Conservation (phyloP, 1,140 invertebrate species). For the Vollenhovia emeryi region DNA sequence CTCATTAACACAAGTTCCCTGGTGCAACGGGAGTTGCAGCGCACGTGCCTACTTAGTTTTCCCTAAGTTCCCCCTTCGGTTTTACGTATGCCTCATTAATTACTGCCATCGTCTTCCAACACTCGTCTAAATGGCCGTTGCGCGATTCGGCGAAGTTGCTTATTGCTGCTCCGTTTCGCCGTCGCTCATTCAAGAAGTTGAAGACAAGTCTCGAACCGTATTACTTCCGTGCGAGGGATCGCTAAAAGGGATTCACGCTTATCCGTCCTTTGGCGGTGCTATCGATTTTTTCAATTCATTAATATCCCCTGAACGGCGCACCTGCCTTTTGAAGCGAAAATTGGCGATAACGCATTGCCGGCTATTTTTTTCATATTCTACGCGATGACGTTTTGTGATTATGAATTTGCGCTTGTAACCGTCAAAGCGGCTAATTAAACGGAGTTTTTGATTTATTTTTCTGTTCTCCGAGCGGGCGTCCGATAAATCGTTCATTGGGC, state of each 20-base stretch:
- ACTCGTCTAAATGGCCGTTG: slow-evolving; percentile 28
- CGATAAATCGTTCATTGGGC: slow-evolving; percentile 47
- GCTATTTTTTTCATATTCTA: slow-evolving; percentile 26
- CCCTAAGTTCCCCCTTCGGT: slow-evolving; percentile 29
- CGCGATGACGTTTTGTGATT: slow-evolving; percentile 9
- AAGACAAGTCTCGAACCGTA: slow-evolving; percentile 55
- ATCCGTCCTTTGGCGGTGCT: slow-evolving; percentile 1
- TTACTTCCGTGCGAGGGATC: slow-evolving; percentile 56
- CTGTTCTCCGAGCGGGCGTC: neutral
- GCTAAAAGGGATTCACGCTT: slow-evolving; percentile 55
- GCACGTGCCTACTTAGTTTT: slow-evolving; percentile 44
- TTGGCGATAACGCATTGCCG: slow-evolving; percentile 42
- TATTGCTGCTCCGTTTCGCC: neutral
- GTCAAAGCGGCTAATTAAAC: slow-evolving; percentile 48
- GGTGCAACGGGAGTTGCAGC: neutral
- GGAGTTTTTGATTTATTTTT: slow-evolving; percentile 34
- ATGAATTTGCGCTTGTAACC: slow-evolving; percentile 6
- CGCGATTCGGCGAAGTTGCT: slow-evolving; percentile 50
- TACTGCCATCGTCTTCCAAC: slow-evolving; percentile 29
- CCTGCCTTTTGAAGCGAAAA: slow-evolving; percentile 44
- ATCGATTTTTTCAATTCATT: slow-evolving; percentile 55
- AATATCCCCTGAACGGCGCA: slow-evolving; percentile 25
- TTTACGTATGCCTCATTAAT: slow-evolving; percentile 58
- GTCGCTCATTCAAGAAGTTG: slow-evolving; percentile 48
- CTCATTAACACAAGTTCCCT: slow-evolving; percentile 34